Conservation (phyloP, 2,888 invertebrate species). For the Ecliptopera silaceata region DNA sequence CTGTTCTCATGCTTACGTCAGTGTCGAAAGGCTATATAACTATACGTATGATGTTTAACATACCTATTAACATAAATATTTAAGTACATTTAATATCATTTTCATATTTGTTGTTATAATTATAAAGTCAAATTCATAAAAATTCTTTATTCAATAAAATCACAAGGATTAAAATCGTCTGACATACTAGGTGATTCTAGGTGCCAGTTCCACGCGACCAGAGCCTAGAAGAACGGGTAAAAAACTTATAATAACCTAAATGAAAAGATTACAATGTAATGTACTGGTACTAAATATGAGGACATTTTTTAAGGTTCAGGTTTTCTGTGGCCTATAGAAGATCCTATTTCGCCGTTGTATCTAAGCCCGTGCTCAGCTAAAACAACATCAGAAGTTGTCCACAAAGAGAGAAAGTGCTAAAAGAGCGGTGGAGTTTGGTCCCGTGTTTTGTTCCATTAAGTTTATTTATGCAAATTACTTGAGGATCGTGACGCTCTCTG, state of each 20-base stretch:
- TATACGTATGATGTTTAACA: not conserved
- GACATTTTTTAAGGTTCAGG: not conserved
- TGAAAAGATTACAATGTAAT: too few relatives aligned
- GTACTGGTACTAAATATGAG: too few relatives aligned
- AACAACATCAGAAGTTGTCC: slow-evolving; percentile 34
- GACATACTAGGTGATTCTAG: too few relatives aligned
- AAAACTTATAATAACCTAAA: too few relatives aligned
- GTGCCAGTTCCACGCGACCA: too few relatives aligned
- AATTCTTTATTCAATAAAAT: too few relatives aligned
- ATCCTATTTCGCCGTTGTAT: slow-evolving; percentile 11
- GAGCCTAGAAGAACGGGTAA: too few relatives aligned
- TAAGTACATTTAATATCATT: too few relatives aligned
- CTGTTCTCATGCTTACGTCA: slow-evolving; percentile 9
- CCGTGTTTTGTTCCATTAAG: slow-evolving; percentile 32
- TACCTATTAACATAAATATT: too few relatives aligned
- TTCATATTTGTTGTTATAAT: too few relatives aligned
- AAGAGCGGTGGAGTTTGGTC: slow-evolving; percentile 42
- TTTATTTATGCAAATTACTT: slow-evolving; percentile 53
- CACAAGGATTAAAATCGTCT: too few relatives aligned
- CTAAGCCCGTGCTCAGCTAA: slow-evolving; percentile 18
- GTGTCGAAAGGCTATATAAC: not conserved
- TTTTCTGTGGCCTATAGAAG: slow-evolving; percentile 18
- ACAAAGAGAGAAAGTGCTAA: slow-evolving; percentile 43
- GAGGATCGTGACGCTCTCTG: slow-evolving; percentile 45
- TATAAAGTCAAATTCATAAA: too few relatives aligned